Evolutionary conservation across 2,888 invertebrate genomes (phyloP).

Genomic region (Polyommatus iphigenia): DNA sequence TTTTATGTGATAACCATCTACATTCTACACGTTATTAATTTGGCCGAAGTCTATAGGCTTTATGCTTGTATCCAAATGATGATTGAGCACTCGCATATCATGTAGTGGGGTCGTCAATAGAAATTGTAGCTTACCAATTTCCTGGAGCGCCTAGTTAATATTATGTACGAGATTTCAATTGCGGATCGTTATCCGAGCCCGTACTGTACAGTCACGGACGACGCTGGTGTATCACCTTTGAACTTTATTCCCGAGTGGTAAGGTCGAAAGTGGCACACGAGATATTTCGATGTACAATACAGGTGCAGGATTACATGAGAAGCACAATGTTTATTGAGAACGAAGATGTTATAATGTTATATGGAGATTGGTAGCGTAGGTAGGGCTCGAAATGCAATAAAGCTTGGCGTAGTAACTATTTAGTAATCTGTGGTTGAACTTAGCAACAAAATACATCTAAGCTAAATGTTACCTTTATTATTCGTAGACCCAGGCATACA

Average conservation of each 20-base stretch:
- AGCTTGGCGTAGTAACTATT: neutral
- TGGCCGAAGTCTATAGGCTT: neutral
- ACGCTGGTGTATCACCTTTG: neutral
- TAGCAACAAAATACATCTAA: neutral
- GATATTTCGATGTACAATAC: neutral
- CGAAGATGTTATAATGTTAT: neutral
- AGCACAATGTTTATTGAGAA: neutral
- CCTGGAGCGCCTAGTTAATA: neutral
- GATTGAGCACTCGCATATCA: neutral
- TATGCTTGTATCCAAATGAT: neutral
- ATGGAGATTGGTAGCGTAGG: neutral
- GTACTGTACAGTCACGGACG: neutral
- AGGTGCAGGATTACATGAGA: constrained; percentile 1
- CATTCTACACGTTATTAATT: neutral
- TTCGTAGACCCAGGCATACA: too few species aligned
- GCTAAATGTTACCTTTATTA: too few species aligned
- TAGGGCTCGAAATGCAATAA: neutral
- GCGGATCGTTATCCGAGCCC: constrained; percentile 14
- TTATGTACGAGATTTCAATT: constrained; percentile 11
- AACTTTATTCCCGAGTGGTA: neutral
- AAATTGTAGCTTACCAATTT: constrained; percentile 12
- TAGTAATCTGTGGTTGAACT: neutral
- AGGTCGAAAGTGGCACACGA: constrained; percentile 5
- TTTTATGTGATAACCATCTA: too few species aligned
- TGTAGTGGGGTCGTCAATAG: neutral